Percentiles rank a stretch among this genome's conserved stretches.
Evolutionary conservation across 2,888 invertebrate genomes (phyloP).

Genomic region (Deladenus siricidicola): DNA sequence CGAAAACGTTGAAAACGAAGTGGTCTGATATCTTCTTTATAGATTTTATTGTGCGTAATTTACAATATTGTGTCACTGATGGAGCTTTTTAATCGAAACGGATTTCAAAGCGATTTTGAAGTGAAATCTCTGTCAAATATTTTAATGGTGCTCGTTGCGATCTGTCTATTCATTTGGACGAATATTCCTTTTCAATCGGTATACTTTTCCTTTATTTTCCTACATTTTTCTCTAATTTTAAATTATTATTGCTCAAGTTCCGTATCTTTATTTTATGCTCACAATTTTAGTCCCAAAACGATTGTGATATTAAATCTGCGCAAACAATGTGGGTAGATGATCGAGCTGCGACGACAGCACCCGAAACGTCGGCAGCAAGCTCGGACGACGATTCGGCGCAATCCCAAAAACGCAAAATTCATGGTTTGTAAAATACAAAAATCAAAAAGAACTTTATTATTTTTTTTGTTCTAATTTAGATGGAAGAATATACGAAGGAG

Average conservation of each 20-base stretch:
- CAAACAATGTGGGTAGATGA: constrained; percentile 9
- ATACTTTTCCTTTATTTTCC: no score
- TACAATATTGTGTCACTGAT: constrained; percentile 23
- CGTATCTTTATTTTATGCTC: no score
- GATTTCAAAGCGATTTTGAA: not conserved
- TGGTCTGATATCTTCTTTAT: constrained; percentile 10
- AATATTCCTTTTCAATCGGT: constrained; percentile 17
- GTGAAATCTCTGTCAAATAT: constrained; percentile 25
- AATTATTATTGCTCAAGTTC: no score
- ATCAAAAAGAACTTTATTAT: no score
- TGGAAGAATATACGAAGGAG: constrained; percentile 13
- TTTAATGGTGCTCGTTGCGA: constrained; percentile 28
- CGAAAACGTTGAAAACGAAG: not conserved
- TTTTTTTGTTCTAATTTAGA: no score
- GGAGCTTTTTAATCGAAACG: no score
- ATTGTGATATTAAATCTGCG: constrained; percentile 2
- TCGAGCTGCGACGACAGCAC: not conserved
- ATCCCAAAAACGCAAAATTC: no score
- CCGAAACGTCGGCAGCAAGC: not conserved
- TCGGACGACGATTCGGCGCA: no score
- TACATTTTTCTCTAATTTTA: no score
- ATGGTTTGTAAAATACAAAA: no score
- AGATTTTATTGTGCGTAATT: constrained; percentile 30
- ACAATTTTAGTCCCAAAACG: not conserved
- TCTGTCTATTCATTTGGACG: constrained; percentile 35